phyloP scores from a whole-genome alignment of 2,888 invertebrate species.

The Eremobia ochroleuca region DNA sequence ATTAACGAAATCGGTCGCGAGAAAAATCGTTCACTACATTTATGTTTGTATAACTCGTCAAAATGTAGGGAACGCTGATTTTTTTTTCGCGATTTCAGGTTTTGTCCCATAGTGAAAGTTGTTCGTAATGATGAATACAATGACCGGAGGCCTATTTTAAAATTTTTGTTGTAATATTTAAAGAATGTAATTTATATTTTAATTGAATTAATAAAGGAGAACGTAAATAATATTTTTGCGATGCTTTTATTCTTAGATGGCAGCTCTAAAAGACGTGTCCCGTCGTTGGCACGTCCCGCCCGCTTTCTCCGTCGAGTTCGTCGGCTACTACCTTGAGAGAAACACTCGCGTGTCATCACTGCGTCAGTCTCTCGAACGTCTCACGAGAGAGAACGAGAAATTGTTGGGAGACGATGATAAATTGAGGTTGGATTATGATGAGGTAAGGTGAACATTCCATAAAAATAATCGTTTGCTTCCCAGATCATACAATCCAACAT shows the following conservation, averaged over 20 bases:
- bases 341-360: constrained; percentile 95
- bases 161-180: not conserved
- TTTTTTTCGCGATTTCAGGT: too few species aligned
- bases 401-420: constrained; percentile 95
- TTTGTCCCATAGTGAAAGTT: too few species aligned
- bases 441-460: constrained; percentile 85
- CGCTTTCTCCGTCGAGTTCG: constrained; percentile 98
- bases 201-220: not conserved
- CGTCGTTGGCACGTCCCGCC: constrained; percentile 99
- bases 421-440: constrained; percentile 94
- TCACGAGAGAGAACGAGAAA: constrained; percentile 94
- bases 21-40: too few species aligned
- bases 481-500: not conserved
- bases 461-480: constrained; percentile 1
- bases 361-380: constrained; percentile 94
- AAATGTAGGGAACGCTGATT: too few species aligned
- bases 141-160: too few species aligned
- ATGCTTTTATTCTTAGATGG: constrained; percentile 83
- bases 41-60: too few species aligned
- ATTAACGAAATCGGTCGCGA: too few species aligned
- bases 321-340: constrained; percentile 97
- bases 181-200: not conserved
- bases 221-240: not conserved
- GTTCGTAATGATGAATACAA: too few species aligned
- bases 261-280: constrained; percentile 95